A percentile compares a stretch with the other conserved stretches of the same genome.
phyloP scores from a whole-genome alignment of 2,888 invertebrate genomes.

The Lypha dubia region DNA sequence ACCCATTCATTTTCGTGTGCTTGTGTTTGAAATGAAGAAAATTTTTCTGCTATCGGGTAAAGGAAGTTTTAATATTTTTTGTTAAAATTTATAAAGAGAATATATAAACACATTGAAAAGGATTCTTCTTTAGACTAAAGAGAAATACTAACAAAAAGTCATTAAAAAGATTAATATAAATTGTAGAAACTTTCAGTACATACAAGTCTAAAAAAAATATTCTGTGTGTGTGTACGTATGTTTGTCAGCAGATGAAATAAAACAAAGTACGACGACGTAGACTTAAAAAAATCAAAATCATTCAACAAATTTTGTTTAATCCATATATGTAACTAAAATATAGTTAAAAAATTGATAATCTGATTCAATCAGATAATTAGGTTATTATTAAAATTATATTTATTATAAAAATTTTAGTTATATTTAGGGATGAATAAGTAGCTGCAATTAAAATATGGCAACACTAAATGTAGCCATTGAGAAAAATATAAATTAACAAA shows the following conservation, averaged over 20 bases:
- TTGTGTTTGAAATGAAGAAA: constrained; percentile 70
- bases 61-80: constrained; percentile 33
- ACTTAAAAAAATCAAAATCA: no score
- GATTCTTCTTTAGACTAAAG: constrained; percentile 4
- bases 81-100: constrained; percentile 44
- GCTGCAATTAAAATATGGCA: constrained; percentile 53
- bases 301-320: no score
- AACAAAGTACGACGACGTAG: constrained; percentile 63
- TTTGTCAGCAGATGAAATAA: constrained; percentile 46
- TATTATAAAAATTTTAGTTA: neutral
- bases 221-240: constrained; percentile 54
- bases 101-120: neutral
- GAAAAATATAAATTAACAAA: constrained; percentile 68
- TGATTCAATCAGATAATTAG: no score
- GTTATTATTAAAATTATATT: no score
- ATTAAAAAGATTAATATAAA: neutral
- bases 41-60: constrained; percentile 68
- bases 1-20: constrained; percentile 69
- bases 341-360: no score
- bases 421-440: constrained; percentile 27
- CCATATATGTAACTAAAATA: no score
- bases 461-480: constrained; percentile 65
- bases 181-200: neutral
- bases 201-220: constrained; percentile 38
- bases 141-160: constrained; percentile 3